Conservation (phyloP, 1,140 invertebrate species). For the Neuroterus valhalla region DNA sequence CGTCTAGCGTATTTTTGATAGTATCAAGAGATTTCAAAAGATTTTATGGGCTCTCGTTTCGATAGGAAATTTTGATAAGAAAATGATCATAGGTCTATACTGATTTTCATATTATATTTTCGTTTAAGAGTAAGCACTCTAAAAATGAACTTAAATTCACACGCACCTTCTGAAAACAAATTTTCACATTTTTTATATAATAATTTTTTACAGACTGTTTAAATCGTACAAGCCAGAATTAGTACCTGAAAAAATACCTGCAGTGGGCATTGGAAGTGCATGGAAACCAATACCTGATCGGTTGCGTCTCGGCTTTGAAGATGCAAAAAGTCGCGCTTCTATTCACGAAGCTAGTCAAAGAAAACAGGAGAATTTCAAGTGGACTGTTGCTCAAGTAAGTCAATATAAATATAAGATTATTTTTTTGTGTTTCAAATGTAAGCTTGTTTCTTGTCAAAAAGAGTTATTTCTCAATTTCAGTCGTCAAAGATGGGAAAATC, state of each 20-base stretch:
- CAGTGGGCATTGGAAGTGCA: conserved; percentile 67
- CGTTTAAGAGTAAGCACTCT: no score
- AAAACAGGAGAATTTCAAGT: conserved; percentile 46
- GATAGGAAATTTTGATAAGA: no score
- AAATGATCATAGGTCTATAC: no score
- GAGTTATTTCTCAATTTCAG: conserved; percentile 30
- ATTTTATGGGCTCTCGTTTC: no score
- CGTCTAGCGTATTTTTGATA: no score
- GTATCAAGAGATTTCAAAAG: no score
- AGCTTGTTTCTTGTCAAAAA: conserved; percentile 28
- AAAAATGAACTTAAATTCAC: no score
- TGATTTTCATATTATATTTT: no score
- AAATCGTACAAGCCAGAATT: conserved; percentile 73
- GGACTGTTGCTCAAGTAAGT: conserved; percentile 52
- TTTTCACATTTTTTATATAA: conserved; percentile 28
- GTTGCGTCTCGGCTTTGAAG: conserved; percentile 59
- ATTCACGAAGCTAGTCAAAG: conserved; percentile 30
- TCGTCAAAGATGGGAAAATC: conserved; percentile 40
- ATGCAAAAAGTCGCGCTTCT: conserved; percentile 56
- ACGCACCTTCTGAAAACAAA: conserved; percentile 16
- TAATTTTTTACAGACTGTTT: conserved; percentile 62
- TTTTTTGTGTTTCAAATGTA: conserved; percentile 25
- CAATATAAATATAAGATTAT: conserved; percentile 19
- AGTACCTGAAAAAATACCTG: conserved; percentile 68
- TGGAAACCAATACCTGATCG: conserved; percentile 66